phyloP scores from a whole-genome alignment of 2,113 vertebrate species.

The Deroptyus accipitrinus region DNA sequence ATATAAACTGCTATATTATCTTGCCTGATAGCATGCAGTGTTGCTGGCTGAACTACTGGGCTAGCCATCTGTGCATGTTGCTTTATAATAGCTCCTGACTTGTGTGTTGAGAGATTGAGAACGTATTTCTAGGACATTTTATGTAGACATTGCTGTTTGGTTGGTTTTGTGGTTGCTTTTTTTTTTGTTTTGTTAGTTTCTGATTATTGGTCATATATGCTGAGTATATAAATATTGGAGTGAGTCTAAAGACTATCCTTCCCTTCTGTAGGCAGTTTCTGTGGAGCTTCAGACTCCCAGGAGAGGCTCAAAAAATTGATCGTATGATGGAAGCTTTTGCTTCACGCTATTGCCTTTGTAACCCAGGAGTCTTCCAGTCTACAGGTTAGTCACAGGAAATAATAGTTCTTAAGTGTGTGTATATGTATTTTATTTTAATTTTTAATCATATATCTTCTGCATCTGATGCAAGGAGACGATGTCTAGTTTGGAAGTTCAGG shows the following conservation, averaged over 20 bases:
- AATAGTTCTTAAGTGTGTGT: not conserved
- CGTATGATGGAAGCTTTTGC: conserved; percentile 99
- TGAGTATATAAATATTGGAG: not conserved
- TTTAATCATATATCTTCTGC: not conserved
- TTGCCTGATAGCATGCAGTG: conserved; percentile 62
- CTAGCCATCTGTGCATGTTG: conserved; percentile 66
- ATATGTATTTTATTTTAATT: not conserved
- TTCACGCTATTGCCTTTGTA: conserved; percentile 95
- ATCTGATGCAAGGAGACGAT: not conserved
- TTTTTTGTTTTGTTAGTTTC: not conserved
- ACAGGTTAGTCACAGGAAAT: conserved; percentile 82
- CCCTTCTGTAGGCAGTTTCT: conserved; percentile 87
- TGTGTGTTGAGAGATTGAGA: conserved; percentile 31
- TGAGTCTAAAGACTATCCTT: not conserved
- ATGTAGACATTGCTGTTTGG: not conserved
- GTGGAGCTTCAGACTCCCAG: conserved; percentile 96
- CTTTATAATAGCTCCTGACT: conserved; percentile 52
- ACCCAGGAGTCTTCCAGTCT: conserved; percentile 96
- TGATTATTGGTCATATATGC: not conserved
- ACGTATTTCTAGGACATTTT: conserved; percentile 7
- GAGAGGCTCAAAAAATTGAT: conserved; percentile 98
- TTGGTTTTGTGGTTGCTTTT: not conserved
- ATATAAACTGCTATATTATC: conserved; percentile 38
- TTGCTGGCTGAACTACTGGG: conserved; percentile 60
- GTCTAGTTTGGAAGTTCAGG: not conserved